Percentiles rank a stretch among this genome's conserved stretches.
Evolutionary conservation across 1,140 invertebrate species (phyloP).

Genomic region (Ceratitis capitata): DNA sequence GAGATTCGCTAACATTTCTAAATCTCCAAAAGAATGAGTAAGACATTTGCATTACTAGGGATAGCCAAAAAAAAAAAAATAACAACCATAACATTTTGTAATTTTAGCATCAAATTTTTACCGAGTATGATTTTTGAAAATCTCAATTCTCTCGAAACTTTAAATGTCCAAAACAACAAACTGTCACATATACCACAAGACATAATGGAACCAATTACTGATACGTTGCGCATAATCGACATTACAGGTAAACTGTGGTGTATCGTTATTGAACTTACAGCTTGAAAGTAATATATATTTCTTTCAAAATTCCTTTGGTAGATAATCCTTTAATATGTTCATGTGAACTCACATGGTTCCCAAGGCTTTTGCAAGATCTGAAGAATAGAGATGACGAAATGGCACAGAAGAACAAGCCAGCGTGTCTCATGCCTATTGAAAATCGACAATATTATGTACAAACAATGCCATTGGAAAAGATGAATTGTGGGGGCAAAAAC

Average conservation of each 20-base stretch:
- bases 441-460: constrained; percentile 83
- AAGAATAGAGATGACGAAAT: constrained; percentile 83
- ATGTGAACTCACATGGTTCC: constrained; percentile 88
- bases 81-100: not conserved
- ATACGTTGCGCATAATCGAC: constrained; percentile 84
- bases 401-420: constrained; percentile 84
- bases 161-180: constrained; percentile 90
- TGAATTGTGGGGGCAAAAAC: constrained; percentile 72
- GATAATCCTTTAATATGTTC: constrained; percentile 90
- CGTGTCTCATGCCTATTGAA: constrained; percentile 79
- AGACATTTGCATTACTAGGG: constrained; percentile 55
- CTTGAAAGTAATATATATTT: not conserved
- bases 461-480: constrained; percentile 80
- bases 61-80: too few species aligned
- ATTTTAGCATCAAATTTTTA: constrained; percentile 77
- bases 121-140: constrained; percentile 84
- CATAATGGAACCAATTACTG: constrained; percentile 87
- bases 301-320: constrained; percentile 63
- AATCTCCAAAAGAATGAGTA: constrained; percentile 92
- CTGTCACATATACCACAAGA: constrained; percentile 82
- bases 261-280: not conserved
- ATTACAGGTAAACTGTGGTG: constrained; percentile 76
- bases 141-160: constrained; percentile 86
- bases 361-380: constrained; percentile 78
- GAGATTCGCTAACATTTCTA: constrained; percentile 90